Evolutionary conservation across 2,113 vertebrate species (phyloP).

Genomic region (Blennius ocellaris): DNA sequence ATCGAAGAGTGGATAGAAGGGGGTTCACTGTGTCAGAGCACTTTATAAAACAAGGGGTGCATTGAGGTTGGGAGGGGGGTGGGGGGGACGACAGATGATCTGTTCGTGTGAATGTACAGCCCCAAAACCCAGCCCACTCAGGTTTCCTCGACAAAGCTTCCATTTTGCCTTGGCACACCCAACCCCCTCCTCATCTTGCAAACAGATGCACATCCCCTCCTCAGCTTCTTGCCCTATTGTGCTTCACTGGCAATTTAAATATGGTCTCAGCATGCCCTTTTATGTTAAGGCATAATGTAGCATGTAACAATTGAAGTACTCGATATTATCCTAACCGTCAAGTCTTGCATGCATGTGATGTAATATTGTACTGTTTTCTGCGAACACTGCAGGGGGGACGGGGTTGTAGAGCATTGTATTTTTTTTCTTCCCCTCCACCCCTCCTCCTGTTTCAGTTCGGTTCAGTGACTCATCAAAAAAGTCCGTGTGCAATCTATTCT

Average conservation of each 20-base stretch:
- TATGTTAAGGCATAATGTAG: constrained; percentile 50
- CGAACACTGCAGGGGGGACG: constrained; percentile 17
- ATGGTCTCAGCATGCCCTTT: constrained; percentile 36
- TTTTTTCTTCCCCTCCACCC: constrained; percentile 41
- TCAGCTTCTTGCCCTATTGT: constrained; percentile 40
- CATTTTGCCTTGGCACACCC: constrained; percentile 57
- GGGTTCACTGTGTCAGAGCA: constrained; percentile 34
- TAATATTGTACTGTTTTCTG: constrained; percentile 57
- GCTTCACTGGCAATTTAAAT: constrained; percentile 30
- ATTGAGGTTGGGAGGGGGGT: constrained; percentile 56
- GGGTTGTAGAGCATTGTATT: constrained; percentile 48
- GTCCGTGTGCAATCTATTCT: constrained; percentile 47
- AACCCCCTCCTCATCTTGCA: constrained; percentile 49
- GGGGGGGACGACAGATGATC: constrained; percentile 65
- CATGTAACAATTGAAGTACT: constrained; percentile 36
- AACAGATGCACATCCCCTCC: constrained; percentile 52
- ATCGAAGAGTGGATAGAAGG: constrained; percentile 25
- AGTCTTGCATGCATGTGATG: constrained; percentile 46
- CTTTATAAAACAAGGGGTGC: constrained; percentile 63
- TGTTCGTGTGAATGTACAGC: constrained; percentile 62
- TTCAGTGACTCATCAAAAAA: constrained; percentile 80
- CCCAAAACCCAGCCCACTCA: constrained; percentile 62
- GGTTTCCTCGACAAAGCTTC: constrained; percentile 75
- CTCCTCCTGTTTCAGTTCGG: constrained; percentile 65
- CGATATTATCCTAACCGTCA: constrained; percentile 25